Base-by-base conservation (phyloP, 2,888 invertebrate genomes). In the Caenorhabditis wallacei region DNA sequence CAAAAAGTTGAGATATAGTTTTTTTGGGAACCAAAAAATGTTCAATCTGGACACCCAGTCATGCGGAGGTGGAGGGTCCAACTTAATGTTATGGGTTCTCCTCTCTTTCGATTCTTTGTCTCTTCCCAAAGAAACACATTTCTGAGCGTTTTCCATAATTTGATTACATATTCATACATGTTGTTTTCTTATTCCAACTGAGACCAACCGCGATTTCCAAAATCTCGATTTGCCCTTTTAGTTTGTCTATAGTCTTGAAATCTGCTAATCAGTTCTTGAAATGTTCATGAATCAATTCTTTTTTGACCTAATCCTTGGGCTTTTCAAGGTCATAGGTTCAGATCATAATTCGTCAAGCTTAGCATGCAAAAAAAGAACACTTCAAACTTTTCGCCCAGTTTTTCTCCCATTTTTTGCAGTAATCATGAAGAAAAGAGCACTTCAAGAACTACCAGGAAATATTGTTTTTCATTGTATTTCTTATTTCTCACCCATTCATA, bases 101-200 rank as follows among this genome's bases (percentile, higher is more conserved):
- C 56, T n/a, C 18, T 54, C n/a, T 54, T 56, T 61, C 48, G 37
- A 30, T 48, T 63, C 71, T 80, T 66, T 35, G 54, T 48, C 57
- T 51, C 57, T 24, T 56, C 18, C 16, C 11, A 69, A 54, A 78
- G 43, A 59, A 59, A 53, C 78, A 63, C 78, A 63, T 78, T 75
- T 74, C 70, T 64, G 40, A 70, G 64, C 40, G 64, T 69, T 80
- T 74, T 54, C 74, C 81, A 81, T 82, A 82, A 82, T 82, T 76
- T 63, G 56, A 82, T 82, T 82, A 76, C 43, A 48, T 74, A 80
- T 74, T 80, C 69, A 74, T 68, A 80, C 70, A 69, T 75, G 81
- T 68, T 82, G 82, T 82, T 82, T 82, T 76, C 82, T 82, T 82
- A 76, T 76, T 82, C 71, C 76, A 76, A 82, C 76, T 82, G 71